Evolutionary conservation across 2,113 vertebrate genomes (phyloP).

Genomic region (Poeciliopsis turrubarensis): DNA sequence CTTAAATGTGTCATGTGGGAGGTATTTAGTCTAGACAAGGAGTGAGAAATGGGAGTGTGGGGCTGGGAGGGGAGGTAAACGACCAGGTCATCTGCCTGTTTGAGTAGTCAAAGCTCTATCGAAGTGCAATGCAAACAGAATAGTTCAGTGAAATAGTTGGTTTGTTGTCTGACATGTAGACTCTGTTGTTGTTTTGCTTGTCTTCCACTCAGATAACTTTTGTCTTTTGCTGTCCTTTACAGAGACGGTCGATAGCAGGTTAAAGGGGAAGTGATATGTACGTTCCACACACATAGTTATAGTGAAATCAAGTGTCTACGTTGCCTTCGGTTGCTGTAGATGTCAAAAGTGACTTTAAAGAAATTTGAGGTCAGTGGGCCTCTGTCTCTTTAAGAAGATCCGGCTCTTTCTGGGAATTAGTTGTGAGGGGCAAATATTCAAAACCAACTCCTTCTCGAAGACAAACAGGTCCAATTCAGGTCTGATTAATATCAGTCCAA

Average conservation of each 20-base stretch:
- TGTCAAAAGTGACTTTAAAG: too few species aligned
- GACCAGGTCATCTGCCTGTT: conserved; percentile 25
- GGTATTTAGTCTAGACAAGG: conserved; percentile 67
- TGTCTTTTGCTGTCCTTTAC: background rate
- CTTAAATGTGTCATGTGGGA: conserved; percentile 74
- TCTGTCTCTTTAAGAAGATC: too few species aligned
- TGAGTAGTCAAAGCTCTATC: conserved; percentile 68
- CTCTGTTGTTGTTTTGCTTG: background rate
- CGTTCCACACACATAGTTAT: too few species aligned
- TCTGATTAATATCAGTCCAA: background rate
- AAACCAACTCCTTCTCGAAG: background rate
- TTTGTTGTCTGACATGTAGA: conserved; percentile 7
- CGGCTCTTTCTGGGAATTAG: too few species aligned
- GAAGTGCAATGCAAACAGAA: conserved; percentile 53
- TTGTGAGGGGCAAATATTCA: background rate
- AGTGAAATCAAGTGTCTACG: too few species aligned
- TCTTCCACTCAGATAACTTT: background rate
- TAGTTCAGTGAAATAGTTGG: conserved; percentile 32
- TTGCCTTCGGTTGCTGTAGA: too few species aligned
- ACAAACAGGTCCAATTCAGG: background rate
- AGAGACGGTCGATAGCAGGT: background rate
- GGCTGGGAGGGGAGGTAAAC: conserved; percentile 3
- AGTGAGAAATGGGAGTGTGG: conserved; percentile 7
- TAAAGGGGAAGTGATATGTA: background rate
- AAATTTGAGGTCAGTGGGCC: too few species aligned